Base-by-base conservation (phyloP, 2,888 invertebrate genomes). In the Syritta pipiens region DNA sequence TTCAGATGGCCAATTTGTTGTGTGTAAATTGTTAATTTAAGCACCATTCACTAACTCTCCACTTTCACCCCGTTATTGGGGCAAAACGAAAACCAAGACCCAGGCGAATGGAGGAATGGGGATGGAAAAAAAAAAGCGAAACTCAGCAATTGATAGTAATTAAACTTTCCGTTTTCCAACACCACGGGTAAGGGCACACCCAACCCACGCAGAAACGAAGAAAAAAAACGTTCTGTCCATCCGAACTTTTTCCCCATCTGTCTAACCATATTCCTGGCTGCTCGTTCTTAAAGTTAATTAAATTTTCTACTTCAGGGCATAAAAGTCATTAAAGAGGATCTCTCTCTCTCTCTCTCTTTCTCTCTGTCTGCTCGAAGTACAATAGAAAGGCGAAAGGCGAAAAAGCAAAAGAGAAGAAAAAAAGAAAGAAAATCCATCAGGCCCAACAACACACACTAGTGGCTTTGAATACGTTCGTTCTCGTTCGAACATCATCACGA, bases 271-370 rank as follows among this genome's bases (percentile, higher is more conserved):
- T 62, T 59, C 42, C 24, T 51, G 57, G 20, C 55, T 6, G 51
- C 40, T 69, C 51, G 82, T 81, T 72, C 81, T 69, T 81, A 68
- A 71, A 60, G 82, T 81, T 82, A 82, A 81, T 82, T 82, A 82
- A 82, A 82, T 79, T 82, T 82, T 72, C 72, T 81, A 48, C 81
- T 74, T 40, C 55, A 63, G 67, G 75, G 79, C 72, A 76, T 76
- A 69, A 81, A 81, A 82, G 82, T 82, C 82, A 82, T 82, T 82
- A 79, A 63, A 79, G 53, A 35, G 68, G 51, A 82, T 81, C 72
- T 42, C 69, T 32, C n/a, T n/a, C n/a, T n/a, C n/a, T n/a, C n/a
- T n/a, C n/a, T n/a, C n/a, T n/a, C n/a, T n/a, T n/a, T n/a, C n/a
- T n/a, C n/a, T n/a, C n/a, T 5, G 26, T 35, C 32, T 32, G 46